Percentiles rank a stretch among this genome's conserved stretches.
Evolutionary conservation across 2,888 invertebrate genomes (phyloP).

Genomic region (Phytoseiulus persimilis): DNA sequence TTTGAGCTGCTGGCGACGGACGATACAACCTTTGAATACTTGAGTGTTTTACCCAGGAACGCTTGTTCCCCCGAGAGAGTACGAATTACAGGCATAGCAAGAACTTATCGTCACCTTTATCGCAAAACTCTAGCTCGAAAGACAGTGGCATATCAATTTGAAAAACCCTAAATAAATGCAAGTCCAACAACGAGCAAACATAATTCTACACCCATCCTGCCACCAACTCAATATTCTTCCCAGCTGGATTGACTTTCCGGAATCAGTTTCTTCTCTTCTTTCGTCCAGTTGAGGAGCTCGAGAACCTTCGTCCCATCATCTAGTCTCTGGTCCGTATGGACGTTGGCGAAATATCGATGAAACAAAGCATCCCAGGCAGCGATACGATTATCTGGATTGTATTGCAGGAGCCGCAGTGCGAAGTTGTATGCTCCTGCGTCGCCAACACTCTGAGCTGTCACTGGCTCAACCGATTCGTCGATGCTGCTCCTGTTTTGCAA

Average conservation of each 20-base stretch:
- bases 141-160: too few species aligned
- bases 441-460: background rate
- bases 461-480: background rate
- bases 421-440: background rate
- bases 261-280: background rate
- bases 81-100: too few species aligned
- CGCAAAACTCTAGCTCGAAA: too few species aligned
- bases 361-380: background rate
- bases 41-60: too few species aligned
- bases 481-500: background rate
- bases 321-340: background rate
- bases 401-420: background rate
- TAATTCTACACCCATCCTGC: too few species aligned
- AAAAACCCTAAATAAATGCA: too few species aligned
- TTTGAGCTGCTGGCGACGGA: too few species aligned
- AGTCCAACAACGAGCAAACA: too few species aligned
- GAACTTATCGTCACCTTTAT: too few species aligned
- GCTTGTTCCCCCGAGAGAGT: too few species aligned
- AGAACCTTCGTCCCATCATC: background rate
- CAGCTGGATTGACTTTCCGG: background rate
- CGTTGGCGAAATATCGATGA: background rate
- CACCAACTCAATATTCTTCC: too few species aligned
- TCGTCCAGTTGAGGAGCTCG: background rate
- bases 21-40: too few species aligned
- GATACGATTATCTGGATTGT: background rate